A percentile compares a stretch with the other conserved stretches of the same genome.
These are phyloP conservation scores for Coranthus polyacanthus DNA, from an alignment of 2,797 vertebrate genomes.

Conservation along the genomic window DNA sequence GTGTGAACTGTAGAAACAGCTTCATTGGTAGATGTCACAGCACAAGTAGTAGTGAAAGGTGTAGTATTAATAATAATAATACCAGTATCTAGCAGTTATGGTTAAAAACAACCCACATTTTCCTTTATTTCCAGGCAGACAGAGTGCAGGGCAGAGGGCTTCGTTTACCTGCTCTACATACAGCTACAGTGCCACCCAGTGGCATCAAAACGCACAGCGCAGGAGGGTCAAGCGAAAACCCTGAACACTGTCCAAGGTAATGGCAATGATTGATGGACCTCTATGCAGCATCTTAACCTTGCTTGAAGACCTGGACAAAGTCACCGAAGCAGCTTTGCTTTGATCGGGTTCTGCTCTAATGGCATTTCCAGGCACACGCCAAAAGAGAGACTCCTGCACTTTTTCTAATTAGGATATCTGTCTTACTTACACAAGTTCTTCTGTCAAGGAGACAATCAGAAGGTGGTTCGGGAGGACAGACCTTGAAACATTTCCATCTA, in stretches of 20 bases:
- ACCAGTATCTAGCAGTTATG: not conserved
- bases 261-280: conserved; percentile 31
- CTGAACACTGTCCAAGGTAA: conserved; percentile 4
- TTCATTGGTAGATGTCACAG: not conserved
- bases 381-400: conserved; percentile 37
- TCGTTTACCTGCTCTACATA: not conserved
- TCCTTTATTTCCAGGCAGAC: not conserved
- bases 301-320: conserved; percentile 24
- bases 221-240: not conserved
- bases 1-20: too few species aligned
- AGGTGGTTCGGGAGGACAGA: conserved; percentile 37
- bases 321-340: conserved; percentile 12
- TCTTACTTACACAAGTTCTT: conserved; percentile 35
- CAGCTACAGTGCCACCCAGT: conserved; percentile 55
- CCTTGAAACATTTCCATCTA: conserved; percentile 16
- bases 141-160: not conserved
- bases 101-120: not conserved
- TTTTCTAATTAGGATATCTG: conserved; percentile 43
- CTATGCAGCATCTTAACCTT: conserved; percentile 33
- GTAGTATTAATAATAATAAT: not conserved
- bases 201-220: conserved; percentile 6
- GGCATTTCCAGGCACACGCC: conserved; percentile 14
- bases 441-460: conserved; percentile 11
- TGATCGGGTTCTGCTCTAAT: conserved; percentile 47
- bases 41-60: not conserved